Evolutionary conservation across 2,888 invertebrate species (phyloP).

Genomic region (Lissocephala sabroskyi): DNA sequence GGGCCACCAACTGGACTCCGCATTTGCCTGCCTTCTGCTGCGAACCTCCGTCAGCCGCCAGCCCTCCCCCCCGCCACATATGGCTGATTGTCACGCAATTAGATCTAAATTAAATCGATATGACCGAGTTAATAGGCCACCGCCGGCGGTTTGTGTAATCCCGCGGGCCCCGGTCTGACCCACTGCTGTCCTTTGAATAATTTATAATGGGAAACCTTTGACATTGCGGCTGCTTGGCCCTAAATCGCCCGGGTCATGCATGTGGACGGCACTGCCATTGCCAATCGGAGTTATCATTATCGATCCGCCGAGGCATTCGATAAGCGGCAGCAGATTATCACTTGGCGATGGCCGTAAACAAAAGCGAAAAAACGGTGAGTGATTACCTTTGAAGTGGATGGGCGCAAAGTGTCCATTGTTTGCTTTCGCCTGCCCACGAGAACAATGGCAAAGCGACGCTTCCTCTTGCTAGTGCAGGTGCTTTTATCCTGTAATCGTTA

Average conservation of each 20-base stretch:
- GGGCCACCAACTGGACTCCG: neutral
- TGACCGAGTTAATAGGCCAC: conserved; percentile 5
- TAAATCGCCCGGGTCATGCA: neutral
- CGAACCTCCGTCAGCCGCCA: conserved; percentile 30
- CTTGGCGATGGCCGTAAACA: too few species aligned
- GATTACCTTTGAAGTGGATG: too few species aligned
- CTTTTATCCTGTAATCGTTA: conserved; percentile 21
- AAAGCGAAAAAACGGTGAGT: too few species aligned
- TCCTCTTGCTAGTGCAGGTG: neutral
- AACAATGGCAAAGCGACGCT: too few species aligned
- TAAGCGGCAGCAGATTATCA: too few species aligned
- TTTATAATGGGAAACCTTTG: conserved; percentile 49
- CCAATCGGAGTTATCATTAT: too few species aligned
- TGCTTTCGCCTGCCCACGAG: too few species aligned
- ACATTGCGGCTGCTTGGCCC: conserved; percentile 13
- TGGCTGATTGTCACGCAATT: conserved; percentile 57
- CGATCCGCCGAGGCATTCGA: too few species aligned
- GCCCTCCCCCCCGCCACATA: conserved; percentile 22
- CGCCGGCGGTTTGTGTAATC: neutral
- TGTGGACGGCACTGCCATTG: too few species aligned
- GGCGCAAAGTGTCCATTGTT: too few species aligned
- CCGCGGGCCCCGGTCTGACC: too few species aligned
- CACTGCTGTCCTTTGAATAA: conserved; percentile 26
- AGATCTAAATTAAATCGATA: conserved; percentile 53
- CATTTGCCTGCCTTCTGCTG: conserved; percentile 13